A percentile compares a stretch with the other conserved stretches of the same genome.
These are phyloP conservation scores for Nesidiocoris tenuis DNA, from an alignment of 2,888 invertebrate genomes.

Conservation along the genomic window DNA sequence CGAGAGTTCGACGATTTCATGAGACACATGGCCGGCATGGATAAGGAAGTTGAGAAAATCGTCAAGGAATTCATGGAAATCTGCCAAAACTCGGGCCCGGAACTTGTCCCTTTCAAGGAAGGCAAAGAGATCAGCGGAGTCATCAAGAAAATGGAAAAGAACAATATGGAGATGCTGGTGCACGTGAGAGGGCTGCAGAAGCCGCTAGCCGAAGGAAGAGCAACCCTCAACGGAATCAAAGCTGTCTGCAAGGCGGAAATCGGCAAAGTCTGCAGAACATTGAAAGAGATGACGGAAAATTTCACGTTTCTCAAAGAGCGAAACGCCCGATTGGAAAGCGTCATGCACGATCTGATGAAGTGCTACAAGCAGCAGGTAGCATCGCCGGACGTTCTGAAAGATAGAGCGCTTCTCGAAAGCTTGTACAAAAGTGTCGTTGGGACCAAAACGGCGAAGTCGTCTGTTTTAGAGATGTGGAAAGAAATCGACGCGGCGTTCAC, in stretches of 20 bases:
- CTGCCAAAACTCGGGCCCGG: slow-evolving; percentile 24
- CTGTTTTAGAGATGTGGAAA: slow-evolving; percentile 36
- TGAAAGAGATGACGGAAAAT: slow-evolving; percentile 26
- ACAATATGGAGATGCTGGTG: slow-evolving; percentile 30
- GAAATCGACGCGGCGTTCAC: slow-evolving; percentile 35
- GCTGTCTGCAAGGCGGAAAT: slow-evolving; percentile 22
- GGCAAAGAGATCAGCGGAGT: slow-evolving; percentile 18
- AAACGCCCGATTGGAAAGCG: slow-evolving; percentile 12
- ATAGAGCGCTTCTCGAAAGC: slow-evolving; percentile 25
- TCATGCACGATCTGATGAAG: slow-evolving; percentile 28
- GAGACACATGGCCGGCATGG: slow-evolving; percentile 33
- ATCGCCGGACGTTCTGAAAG: slow-evolving; percentile 18
- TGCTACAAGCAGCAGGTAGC: slow-evolving; percentile 17
- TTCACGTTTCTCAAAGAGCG: slow-evolving; percentile 24
- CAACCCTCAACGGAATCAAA: slow-evolving; percentile 1
- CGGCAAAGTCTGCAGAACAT: slow-evolving; percentile 10
- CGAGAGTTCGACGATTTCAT: slow-evolving; percentile 19
- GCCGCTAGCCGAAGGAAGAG: slow-evolving; percentile 24
- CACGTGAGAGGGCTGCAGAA: slow-evolving; percentile 29
- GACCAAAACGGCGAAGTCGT: slow-evolving; percentile 2
- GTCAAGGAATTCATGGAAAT: slow-evolving; percentile 32
- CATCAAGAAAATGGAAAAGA: slow-evolving; percentile 32
- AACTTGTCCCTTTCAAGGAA: slow-evolving; percentile 22
- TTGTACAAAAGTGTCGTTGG: slow-evolving; percentile 26
- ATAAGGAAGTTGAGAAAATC: slow-evolving; percentile 35